Evolutionary conservation across 2,888 invertebrate species (phyloP), one percentile per base, ranked within the genome.

Genomic region (Nomada lathburiana): DNA sequence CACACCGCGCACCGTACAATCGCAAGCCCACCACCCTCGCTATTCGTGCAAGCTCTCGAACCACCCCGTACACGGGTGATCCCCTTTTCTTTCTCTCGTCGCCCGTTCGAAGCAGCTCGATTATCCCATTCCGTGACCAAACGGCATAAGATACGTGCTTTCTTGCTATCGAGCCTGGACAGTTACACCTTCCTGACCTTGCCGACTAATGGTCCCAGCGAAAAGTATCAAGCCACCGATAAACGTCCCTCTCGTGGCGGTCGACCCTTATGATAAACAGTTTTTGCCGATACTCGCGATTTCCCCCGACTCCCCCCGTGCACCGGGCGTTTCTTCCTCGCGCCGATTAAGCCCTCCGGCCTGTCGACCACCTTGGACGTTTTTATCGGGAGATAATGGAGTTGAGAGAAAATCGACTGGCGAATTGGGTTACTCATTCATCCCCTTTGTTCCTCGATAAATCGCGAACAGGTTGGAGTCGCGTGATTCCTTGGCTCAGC

Each of bases 121-220:
- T 86, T 80, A 76, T 71, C 57, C 53, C 60, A 23, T 87, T 83
- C 64, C 85, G 82, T 87, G 87, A 83, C 85, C 85, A 78, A 82
- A 81, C 68, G 67, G 68, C 59, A 77, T 79, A 81, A 86, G 81
- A 85, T 77, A 62, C 73, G 62, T 57, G 59, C 55, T 63, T 64
- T 70, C 57, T 57, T 52, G 76, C 52, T 76, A 83, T 83, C 84
- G 57, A 70, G 42, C 52, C 63, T 57, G 70, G 76, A 75, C 47
- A 75, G 72, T 75, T 76, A 71, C 69, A 76, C 80, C 69, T 65
- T 53, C 69, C 20, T 76, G 85, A 85, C 85, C 83, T 85, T 82
- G 78, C 44, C 36, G 18, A 75, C 77, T 87, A 87, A 86, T 83
- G 65, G 80, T 20, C 76, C 44, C 59, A 60, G 50, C 44, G 75